phyloP scores from a whole-genome alignment of 2,797 vertebrate genomes.

The Otolemur crassicaudatus region DNA sequence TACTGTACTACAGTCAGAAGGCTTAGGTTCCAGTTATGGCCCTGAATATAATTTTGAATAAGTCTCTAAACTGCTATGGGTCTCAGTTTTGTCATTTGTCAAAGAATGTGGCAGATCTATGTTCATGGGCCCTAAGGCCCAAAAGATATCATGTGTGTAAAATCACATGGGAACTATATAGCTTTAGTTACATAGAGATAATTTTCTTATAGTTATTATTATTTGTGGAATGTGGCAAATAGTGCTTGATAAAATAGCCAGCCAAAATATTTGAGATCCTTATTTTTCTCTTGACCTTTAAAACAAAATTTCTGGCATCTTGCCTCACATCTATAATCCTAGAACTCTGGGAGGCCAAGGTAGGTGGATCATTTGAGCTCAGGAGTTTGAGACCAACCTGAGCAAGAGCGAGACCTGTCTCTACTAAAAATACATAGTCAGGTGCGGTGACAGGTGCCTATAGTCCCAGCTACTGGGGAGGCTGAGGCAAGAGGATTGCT shows the following conservation, averaged over 20 bases:
- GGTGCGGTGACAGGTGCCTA: too few relatives aligned
- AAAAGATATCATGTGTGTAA: neutral
- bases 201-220: neutral
- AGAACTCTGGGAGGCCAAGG: too few relatives aligned
- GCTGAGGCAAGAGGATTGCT: too few relatives aligned
- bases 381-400: too few relatives aligned
- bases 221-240: neutral
- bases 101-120: neutral
- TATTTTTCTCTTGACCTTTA: slow-evolving; percentile 45
- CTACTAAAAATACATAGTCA: too few relatives aligned
- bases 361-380: too few relatives aligned
- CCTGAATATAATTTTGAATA: neutral
- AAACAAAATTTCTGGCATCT: neutral
- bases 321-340: too few relatives aligned
- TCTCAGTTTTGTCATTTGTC: neutral
- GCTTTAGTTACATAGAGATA: neutral
- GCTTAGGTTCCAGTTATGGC: neutral
- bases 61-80: neutral
- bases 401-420: too few relatives aligned
- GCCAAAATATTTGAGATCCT: neutral
- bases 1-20: neutral
- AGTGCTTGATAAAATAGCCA: neutral
- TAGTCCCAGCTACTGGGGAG: too few relatives aligned
- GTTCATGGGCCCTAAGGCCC: neutral
- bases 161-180: neutral